Evolutionary conservation across 2,113 vertebrate species (phyloP), one percentile per base, ranked within the genome.

Genomic region (Eretmochelys imbricata): DNA sequence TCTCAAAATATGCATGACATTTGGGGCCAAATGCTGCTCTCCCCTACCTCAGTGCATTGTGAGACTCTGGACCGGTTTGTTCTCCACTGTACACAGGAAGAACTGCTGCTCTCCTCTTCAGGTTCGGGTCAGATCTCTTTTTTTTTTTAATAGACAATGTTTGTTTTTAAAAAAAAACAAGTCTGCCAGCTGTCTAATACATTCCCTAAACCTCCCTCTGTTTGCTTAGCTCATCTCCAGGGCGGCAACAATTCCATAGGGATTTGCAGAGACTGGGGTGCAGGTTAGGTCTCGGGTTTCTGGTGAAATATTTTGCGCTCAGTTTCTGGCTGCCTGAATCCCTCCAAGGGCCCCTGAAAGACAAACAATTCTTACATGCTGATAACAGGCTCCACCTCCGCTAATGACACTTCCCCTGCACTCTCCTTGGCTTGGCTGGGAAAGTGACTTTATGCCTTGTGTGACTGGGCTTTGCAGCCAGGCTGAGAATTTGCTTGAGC

Each of bases 291-390:
- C 87, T 97, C 88, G 14, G 62, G 24, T 94, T 96, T 96, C 91
- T 88, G 6, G 94, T 90, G 51, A 93, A 95, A 96, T 54, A 90
- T 80, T 84, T 95, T 79, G 50, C 31, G 82, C 94, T 91, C 89
- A 54, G 50, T 91, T 97, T 96, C 91, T 96, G 62, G 79, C 93
- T 93, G n/a, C 69, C 69, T 95, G 93, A 54, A 84, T 83, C 85
- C 86, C 59, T 87, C 82, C 87, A 91, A 85, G 46, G 79, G 82
- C 57, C 91, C 80, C 88, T 42, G 48, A 89, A 93, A 96, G 91
- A 22, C 10, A 6, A 59, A 10, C 62, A 81, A 9, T 8, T 86
- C 31, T 84, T 87, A 27, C 87, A 29, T 62, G 84, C 35, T 87
- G 69, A 59, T 80, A 55, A 35, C 0, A 1, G n/a, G 29, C 69